phyloP scores from a whole-genome alignment of 1,140 invertebrate genomes.

The Helicoverpa armigera region DNA sequence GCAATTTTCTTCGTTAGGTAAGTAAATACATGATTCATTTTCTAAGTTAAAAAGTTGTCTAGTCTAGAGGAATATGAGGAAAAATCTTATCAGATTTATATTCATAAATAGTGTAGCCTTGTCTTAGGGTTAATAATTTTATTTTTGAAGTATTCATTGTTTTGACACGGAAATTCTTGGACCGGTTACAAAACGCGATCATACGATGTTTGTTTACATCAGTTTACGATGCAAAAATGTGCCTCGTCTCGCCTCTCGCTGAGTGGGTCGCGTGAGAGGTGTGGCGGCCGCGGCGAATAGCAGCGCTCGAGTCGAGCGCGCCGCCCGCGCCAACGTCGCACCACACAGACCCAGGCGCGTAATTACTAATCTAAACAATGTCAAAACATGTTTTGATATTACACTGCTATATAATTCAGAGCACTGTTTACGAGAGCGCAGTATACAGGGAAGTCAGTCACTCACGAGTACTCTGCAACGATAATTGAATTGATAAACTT shows the following conservation, averaged over 20 bases:
- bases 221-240: conserved; percentile 41
- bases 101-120: no score
- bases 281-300: conserved; percentile 59
- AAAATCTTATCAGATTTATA: no score
- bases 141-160: neutral
- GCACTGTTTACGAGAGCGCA: conserved; percentile 51
- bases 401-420: conserved; percentile 67
- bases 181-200: conserved; percentile 71
- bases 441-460: conserved; percentile 45
- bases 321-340: conserved; percentile 13
- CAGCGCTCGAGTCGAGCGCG: conserved; percentile 2
- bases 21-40: no score
- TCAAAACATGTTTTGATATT: conserved; percentile 76
- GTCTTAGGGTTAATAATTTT: no score
- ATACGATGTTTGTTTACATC: conserved; percentile 80
- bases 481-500: no score
- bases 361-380: conserved; percentile 42
- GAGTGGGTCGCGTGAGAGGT: conserved; percentile 72
- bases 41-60: no score
- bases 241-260: conserved; percentile 51
- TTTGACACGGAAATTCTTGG: conserved; percentile 62
- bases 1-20: no score
- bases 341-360: conserved; percentile 8
- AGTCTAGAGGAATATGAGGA: no score
- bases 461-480: neutral